Percentiles rank a stretch among this genome's conserved stretches.
Conservation (phyloP, 2,113 vertebrate genomes). For the Toxostoma redivivum region DNA sequence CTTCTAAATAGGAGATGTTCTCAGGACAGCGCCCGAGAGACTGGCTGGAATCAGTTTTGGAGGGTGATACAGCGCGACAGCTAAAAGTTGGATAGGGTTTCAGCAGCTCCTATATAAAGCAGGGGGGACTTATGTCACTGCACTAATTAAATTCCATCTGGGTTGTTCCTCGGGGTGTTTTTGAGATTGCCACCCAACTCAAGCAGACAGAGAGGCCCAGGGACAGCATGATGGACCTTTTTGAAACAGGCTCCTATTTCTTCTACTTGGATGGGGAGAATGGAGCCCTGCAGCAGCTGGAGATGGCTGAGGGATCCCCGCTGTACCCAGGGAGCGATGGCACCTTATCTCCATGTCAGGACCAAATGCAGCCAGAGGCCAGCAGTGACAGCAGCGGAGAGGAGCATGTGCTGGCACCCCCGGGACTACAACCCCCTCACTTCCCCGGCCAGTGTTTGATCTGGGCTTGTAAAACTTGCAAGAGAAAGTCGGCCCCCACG, state of each 20-base stretch:
- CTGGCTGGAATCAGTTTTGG: constrained; percentile 75
- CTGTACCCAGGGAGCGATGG: constrained; percentile 86
- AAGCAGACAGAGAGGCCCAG: constrained; percentile 64
- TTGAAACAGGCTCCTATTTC: constrained; percentile 96
- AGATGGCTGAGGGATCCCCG: constrained; percentile 89
- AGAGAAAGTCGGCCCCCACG: constrained; percentile 91
- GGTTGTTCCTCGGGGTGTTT: constrained; percentile 77
- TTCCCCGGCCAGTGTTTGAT: constrained; percentile 93
- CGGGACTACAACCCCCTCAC: constrained; percentile 85
- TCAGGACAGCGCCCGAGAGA: constrained; percentile 56
- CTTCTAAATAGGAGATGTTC: constrained; percentile 51
- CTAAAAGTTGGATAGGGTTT: constrained; percentile 94
- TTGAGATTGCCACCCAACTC: constrained; percentile 69
- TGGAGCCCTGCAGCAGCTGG: constrained; percentile 88
- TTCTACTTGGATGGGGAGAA: constrained; percentile 94
- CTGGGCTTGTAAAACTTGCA: constrained; percentile 98
- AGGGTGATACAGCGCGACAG: constrained; percentile 86
- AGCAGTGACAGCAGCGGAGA: constrained; percentile 91
- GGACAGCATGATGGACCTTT: constrained; percentile 97
- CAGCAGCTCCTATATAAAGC: constrained; percentile 95
- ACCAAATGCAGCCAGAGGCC: constrained; percentile 82
- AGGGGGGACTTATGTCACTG: constrained; percentile 88
- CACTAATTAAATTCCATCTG: constrained; percentile 96
- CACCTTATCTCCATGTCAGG: constrained; percentile 85
- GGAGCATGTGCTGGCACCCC: constrained; percentile 93